phyloP scores from a whole-genome alignment of 2,113 vertebrate genomes.

The Sturnus vulgaris region DNA sequence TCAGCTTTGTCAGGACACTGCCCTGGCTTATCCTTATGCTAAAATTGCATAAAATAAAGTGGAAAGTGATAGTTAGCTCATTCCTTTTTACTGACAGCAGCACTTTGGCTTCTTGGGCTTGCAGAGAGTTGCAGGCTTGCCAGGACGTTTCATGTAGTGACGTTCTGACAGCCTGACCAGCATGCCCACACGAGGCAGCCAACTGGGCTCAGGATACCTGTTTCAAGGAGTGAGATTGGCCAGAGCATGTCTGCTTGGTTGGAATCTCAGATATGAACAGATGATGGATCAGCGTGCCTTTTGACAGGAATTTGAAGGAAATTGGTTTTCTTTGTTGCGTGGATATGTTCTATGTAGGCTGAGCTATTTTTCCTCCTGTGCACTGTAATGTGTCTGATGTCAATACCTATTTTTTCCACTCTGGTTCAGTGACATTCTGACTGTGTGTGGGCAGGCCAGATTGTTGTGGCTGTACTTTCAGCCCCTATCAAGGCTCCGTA shows the following conservation, averaged over 20 bases:
- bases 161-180: neutral
- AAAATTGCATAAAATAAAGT: neutral
- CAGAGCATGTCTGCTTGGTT: neutral
- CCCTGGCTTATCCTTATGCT: neutral
- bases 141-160: neutral
- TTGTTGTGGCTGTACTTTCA: neutral
- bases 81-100: conserved; percentile 15
- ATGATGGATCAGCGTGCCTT: neutral
- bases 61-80: neutral
- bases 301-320: conserved; percentile 14
- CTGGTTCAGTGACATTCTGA: neutral
- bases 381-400: conserved; percentile 1
- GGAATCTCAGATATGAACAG: conserved; percentile 40
- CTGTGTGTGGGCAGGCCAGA: neutral
- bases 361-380: neutral
- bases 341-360: neutral
- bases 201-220: neutral
- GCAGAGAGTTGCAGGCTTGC: neutral
- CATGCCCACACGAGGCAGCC: neutral
- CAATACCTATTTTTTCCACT: neutral
- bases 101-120: neutral
- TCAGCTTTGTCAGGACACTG: neutral
- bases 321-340: neutral
- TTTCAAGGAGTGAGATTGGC: neutral
- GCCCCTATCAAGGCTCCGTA: neutral